Evolutionary conservation across 2,888 invertebrate species (phyloP).

Genomic region (Drosophila sordidula): DNA sequence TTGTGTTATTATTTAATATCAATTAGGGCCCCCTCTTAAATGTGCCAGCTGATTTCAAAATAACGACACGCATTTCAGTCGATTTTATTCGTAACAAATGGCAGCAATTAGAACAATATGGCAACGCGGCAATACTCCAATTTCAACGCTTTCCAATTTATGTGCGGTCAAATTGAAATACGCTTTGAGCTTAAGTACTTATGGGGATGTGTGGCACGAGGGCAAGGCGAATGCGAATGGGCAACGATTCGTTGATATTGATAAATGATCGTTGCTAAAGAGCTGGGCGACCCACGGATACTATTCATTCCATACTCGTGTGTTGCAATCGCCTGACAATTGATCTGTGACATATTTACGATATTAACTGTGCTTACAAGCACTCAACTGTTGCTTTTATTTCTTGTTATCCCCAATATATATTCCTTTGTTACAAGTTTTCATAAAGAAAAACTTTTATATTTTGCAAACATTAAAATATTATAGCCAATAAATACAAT

Average conservation of each 20-base stretch:
- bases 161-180: slow-evolving; percentile 53
- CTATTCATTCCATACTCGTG: slow-evolving; percentile 17
- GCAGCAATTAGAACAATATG: slow-evolving; percentile 77
- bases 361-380: slow-evolving; percentile 20
- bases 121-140: slow-evolving; percentile 65
- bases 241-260: slow-evolving; percentile 56
- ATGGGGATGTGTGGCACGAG: slow-evolving; percentile 50
- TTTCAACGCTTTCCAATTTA: slow-evolving; percentile 69
- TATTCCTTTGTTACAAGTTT: no score
- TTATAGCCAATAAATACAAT: no score
- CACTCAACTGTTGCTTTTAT: slow-evolving; percentile 8
- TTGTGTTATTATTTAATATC: slow-evolving; percentile 73
- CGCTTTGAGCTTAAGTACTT: slow-evolving; percentile 36
- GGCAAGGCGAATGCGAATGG: slow-evolving; percentile 33
- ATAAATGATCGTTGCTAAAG: slow-evolving; percentile 72
- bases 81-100: slow-evolving; percentile 64
- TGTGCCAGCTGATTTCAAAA: slow-evolving; percentile 74
- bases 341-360: slow-evolving; percentile 59
- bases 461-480: neutral
- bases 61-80: slow-evolving; percentile 75
- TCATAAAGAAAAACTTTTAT: no score
- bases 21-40: slow-evolving; percentile 60
- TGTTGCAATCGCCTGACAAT: slow-evolving; percentile 54
- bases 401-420: neutral
- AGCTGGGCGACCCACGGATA: slow-evolving; percentile 29